Evolutionary conservation across 2,797 vertebrate species (phyloP), one percentile per base, ranked within the genome.

Genomic region (Sardinella longiceps): DNA sequence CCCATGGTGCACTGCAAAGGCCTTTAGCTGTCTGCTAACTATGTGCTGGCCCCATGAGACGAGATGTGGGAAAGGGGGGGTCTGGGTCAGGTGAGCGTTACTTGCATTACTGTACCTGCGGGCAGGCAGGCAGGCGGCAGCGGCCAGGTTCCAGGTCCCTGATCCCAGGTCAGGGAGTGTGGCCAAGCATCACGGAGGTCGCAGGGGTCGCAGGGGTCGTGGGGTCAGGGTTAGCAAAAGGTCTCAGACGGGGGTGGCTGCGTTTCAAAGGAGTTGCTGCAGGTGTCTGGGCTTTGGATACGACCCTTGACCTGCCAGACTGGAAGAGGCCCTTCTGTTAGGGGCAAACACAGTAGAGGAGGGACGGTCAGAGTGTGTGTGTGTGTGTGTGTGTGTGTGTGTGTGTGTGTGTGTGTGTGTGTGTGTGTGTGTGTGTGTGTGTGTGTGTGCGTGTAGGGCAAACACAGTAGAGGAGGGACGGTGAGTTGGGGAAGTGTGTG

Each of bases 221-320:
- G 53, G 23, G 53, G 53, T 56, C 53, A 56, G 53, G 53, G 53
- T 56, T 5, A 56, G 53, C 53, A 3, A 56, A 56, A 23, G 20
- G 53, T 56, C 15, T 56, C 20, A 56, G 53, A 56, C 4, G 63
- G 63, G 63, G 63, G 63, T 70, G 30, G 63, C 28, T 70, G 63
- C 2, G 63, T 10, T 70, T 70, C 63, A 37, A 15, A 30, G 63
- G 30, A 37, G 63, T 70, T 33, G 63, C 63, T 70, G 63, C 63
- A 70, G 63, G 63, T 70, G 63, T 30, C 63, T 70, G 63, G 10
- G 63, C 63, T 70, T 15, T 70, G 63, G 63, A 70, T 70, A 70
- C 28, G 28, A 70, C 63, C 63, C 28, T 1, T 37, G 63, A 70
- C 63, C 63, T 3, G 4, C 3, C 3, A 14, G 14, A 15, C 63